Base-by-base conservation (phyloP, 53 echinoderm and acorn worm genomes). In the Astropecten irregularis region DNA sequence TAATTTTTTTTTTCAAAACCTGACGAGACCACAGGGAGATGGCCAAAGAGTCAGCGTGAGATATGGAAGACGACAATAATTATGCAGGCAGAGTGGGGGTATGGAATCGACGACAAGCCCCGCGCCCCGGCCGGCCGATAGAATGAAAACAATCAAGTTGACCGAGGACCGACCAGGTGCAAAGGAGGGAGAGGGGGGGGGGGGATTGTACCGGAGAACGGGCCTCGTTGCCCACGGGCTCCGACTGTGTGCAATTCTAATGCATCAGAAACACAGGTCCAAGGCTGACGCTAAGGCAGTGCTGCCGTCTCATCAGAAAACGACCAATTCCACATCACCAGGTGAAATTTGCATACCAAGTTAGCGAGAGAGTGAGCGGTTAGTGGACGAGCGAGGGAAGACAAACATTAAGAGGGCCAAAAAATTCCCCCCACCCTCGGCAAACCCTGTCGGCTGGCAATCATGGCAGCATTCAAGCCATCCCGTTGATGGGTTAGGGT, bases 11-110 rank as follows among this genome's bases (percentile, higher is more conserved):
- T n/a, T n/a, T n/a, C n/a, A n/a, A n/a, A n/a, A n/a, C n/a, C n/a
- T n/a, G 49, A 61, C 4, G 30, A 29, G 79, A 56, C 79, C 60
- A 79, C 61, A 31, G 79, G 79, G 79, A 79, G 23, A 79, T 79
- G 47, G 56, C 38, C 19, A 18, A 26, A n/a, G 28, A 10, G 42
- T 21, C 6, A 68, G 42, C 5, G 19, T 1, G 15, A 64, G 37
- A 18, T n/a, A n/a, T n/a, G 37, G 38, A 34, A 64, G 19, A 7
- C 31, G 54, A 11, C 25, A 57, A 57, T 34, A 73, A 74, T 57
- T 57, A 73, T 73, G 73, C 73, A 73, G 73, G 34, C 30, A 52
- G 58, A 74, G 57, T 56, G 54, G 54, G 18, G 54, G 22, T 8
- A 14, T 8, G 47, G 47, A 46, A 14, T 8, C 8, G 47, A 14